A percentile compares a stretch with the other conserved stretches of the same genome.
Evolutionary conservation across 2,797 vertebrate genomes (phyloP).

Genomic region (Sebastes jordani): DNA sequence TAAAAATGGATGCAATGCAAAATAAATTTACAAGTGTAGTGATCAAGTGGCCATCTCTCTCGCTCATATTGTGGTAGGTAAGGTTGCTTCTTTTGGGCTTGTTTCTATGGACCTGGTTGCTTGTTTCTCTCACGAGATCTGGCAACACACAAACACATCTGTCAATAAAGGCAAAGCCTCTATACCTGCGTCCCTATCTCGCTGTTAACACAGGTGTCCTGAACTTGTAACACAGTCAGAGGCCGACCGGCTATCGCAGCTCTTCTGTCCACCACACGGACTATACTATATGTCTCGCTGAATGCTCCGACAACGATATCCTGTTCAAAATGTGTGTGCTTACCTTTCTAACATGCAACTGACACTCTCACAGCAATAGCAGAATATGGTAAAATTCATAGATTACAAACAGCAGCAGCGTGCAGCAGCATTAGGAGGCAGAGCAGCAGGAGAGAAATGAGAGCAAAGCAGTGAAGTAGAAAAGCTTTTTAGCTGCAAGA

Average conservation of each 20-base stretch:
- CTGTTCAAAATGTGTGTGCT: background rate
- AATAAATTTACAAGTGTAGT: no score
- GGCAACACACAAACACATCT: background rate
- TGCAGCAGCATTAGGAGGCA: background rate
- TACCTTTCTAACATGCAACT: background rate
- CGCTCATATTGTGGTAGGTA: no score
- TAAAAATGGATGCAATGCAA: no score
- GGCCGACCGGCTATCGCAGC: background rate
- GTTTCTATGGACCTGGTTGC: no score
- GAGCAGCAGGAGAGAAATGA: conserved; percentile 12
- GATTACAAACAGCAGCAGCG: conserved; percentile 35
- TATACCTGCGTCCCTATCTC: background rate
- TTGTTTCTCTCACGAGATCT: no score
- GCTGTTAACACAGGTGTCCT: background rate
- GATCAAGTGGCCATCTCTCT: no score
- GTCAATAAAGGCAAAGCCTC: conserved; percentile 8
- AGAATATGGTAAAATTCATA: conserved; percentile 8
- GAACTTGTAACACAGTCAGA: background rate
- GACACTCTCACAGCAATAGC: background rate
- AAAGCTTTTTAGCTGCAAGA: conserved; percentile 52
- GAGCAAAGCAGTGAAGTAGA: conserved; percentile 45
- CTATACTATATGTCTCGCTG: background rate
- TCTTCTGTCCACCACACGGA: background rate
- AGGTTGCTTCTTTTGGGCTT: no score
- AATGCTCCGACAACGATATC: background rate